These are phyloP conservation scores for Neosilurus hyrtlii DNA, from an alignment of 2,797 vertebrate species.

Conservation along the genomic window DNA sequence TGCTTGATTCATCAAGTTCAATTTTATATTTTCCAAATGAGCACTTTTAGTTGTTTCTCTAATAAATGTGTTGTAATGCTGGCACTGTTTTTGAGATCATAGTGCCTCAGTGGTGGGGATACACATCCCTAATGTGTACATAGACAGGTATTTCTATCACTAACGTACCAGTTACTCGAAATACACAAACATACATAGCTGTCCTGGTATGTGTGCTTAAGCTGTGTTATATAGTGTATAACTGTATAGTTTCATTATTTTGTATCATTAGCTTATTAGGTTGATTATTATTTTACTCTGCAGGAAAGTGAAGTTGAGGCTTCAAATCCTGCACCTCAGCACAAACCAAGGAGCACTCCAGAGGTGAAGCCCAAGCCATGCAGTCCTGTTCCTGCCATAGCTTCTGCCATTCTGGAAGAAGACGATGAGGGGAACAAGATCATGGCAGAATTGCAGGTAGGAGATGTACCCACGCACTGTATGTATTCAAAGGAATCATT, in stretches of 20 bases:
- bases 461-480: constrained; percentile 16
- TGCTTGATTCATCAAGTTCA: no score
- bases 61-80: no score
- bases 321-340: constrained; percentile 59
- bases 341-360: constrained; percentile 72
- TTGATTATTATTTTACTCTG: not conserved
- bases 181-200: no score
- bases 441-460: constrained; percentile 96
- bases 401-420: constrained; percentile 72
- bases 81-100: no score
- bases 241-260: not conserved
- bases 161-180: no score
- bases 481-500: not conserved
- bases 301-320: constrained; percentile 77
- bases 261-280: no score
- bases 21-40: no score
- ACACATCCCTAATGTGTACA: no score
- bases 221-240: not conserved
- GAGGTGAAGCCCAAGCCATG: constrained; percentile 73
- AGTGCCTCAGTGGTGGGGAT: no score
- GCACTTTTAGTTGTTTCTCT: no score
- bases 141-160: no score
- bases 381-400: constrained; percentile 66
- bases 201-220: not conserved
- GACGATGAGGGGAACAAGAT: constrained; percentile 92